Percentiles rank a stretch among this genome's conserved stretches.
Evolutionary conservation across 2,888 invertebrate genomes (phyloP).

Genomic region (Ariolimax columbianus): DNA sequence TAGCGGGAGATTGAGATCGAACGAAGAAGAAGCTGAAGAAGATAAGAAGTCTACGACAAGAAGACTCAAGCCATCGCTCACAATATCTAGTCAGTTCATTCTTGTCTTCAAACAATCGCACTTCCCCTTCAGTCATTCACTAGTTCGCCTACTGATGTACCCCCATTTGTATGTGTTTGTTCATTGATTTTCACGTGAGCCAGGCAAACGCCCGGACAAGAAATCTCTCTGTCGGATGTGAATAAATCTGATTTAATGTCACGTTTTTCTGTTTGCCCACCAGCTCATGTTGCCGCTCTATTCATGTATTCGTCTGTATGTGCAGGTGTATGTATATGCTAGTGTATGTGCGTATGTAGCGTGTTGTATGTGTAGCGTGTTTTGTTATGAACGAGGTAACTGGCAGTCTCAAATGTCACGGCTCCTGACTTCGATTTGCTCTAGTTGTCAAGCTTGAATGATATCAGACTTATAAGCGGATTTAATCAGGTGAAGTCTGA

Average conservation of each 20-base stretch:
- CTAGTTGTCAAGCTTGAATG: too few relatives aligned
- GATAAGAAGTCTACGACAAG: too few relatives aligned
- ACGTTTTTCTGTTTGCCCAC: constrained; percentile 2
- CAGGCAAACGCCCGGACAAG: neutral
- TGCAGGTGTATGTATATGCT: neutral
- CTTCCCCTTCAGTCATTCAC: neutral
- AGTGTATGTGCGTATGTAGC: neutral
- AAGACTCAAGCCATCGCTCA: too few relatives aligned
- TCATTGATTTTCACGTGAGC: constrained; percentile 12
- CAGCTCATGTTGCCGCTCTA: constrained; percentile 7
- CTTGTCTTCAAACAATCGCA: neutral
- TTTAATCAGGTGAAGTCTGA: too few relatives aligned
- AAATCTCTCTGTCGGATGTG: neutral
- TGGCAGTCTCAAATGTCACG: neutral
- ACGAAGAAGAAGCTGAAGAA: too few relatives aligned
- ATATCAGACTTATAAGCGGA: too few relatives aligned
- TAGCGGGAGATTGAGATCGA: too few relatives aligned
- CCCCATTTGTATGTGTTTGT: neutral
- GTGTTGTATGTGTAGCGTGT: neutral
- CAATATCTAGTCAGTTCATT: neutral
- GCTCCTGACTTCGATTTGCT: too few relatives aligned
- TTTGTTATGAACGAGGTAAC: neutral
- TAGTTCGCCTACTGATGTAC: neutral
- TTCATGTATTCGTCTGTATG: neutral
- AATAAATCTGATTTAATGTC: constrained; percentile 9